These are phyloP conservation scores for Corapipo altera DNA, from an alignment of 2,113 vertebrate species.

Conservation along the genomic window DNA sequence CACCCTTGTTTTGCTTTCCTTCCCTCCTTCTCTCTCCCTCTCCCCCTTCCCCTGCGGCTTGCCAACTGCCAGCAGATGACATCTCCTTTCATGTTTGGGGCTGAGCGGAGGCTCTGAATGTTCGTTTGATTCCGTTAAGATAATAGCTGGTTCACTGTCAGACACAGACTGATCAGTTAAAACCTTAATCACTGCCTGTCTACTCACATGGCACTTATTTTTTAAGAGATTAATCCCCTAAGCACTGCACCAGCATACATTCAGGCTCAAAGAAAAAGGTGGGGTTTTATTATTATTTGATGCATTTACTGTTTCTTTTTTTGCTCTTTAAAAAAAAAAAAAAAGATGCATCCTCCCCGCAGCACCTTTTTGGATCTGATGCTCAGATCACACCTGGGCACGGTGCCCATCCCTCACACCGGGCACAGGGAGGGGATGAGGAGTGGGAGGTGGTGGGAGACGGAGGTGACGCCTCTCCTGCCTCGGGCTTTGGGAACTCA, in stretches of 20 bases:
- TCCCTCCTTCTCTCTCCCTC: constrained; percentile 65
- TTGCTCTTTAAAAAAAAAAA: not conserved
- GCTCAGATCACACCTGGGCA: not conserved
- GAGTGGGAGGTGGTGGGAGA: not conserved
- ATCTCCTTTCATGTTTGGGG: constrained; percentile 99
- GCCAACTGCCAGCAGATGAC: constrained; percentile 98
- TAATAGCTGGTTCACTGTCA: constrained; percentile 99
- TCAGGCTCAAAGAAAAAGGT: constrained; percentile 68
- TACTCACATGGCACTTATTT: constrained; percentile 93
- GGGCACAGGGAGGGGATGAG: not conserved
- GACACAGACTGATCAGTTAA: constrained; percentile 99
- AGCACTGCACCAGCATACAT: constrained; percentile 84
- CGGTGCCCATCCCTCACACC: not conserved
- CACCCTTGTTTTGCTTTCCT: constrained; percentile 47
- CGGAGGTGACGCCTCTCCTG: not conserved
- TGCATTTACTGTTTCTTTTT: constrained; percentile 26
- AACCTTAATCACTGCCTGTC: constrained; percentile 99
- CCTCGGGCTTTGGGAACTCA: not conserved
- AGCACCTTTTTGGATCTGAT: not conserved
- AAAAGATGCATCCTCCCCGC: not conserved
- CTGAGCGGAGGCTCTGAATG: constrained; percentile 96
- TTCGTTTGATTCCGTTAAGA: constrained; percentile 99
- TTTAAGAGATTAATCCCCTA: constrained; percentile 90
- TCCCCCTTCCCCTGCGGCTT: constrained; percentile 84
- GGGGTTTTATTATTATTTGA: constrained; percentile 58